Evolutionary conservation across 1,140 invertebrate species (phyloP), one percentile per base, ranked within the genome.

Genomic region (Leptinotarsa texana): DNA sequence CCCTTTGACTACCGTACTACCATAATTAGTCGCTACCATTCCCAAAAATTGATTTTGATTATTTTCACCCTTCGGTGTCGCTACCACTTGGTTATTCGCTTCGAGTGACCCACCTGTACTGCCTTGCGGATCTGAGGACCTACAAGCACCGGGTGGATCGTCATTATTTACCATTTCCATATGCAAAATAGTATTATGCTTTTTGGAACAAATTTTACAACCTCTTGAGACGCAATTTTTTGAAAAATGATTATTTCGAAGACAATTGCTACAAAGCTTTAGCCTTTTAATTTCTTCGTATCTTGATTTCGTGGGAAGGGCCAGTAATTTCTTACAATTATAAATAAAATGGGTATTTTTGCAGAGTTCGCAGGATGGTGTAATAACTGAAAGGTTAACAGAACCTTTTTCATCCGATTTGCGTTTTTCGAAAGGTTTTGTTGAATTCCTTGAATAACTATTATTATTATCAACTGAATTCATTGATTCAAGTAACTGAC

Each of bases 141-240:
- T 74, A 13, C 13, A 33, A 33, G 27, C 27, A 33, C 27, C 27
- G 27, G 27, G n/a, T 27, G 68, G 15, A 33, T 33, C 27, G 27
- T 33, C 27, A 33, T 33, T 33, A 33, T 33, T 33, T 70, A 18
- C 24, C 11, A 18, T 70, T 33, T 63, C 74, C 5, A 65, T 21
- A 48, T 78, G 76, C 66, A 75, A 69, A 27, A 71, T 24, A 18
- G 76, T 75, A 62, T 78, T 78, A 68, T 73, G 74, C 65, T 74
- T 63, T 47, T 57, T 57, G 27, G 51, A 22, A 68, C 75, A 76
- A 61, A 67, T 73, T 69, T 68, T 77, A 61, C 75, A 77, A 63
- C 48, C 63, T 13, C 47, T 33, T n/a, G 67, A 69, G n/a, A 48
- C 21, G 42, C 75, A 77, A 18, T 77, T 61, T 8, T 65, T 63